phyloP scores from a whole-genome alignment of 2,113 vertebrate species.

The Greenwoodochromis staneri region DNA sequence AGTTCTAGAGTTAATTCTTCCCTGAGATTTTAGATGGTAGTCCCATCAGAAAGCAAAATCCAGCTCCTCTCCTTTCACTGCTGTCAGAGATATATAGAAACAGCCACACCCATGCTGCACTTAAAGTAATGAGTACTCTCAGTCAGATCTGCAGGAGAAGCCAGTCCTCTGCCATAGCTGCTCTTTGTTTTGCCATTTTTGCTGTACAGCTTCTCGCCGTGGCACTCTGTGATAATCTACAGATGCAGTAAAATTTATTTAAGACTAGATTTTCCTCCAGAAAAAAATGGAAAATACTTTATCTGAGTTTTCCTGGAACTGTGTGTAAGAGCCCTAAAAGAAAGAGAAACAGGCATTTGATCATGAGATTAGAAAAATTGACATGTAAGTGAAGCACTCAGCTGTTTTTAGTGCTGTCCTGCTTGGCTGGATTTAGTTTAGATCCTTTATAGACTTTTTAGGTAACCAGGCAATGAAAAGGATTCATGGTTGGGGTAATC shows the following conservation, averaged over 20 bases:
- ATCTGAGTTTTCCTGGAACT: not conserved
- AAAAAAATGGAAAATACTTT: not conserved
- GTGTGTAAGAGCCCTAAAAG: not conserved
- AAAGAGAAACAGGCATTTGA: not conserved
- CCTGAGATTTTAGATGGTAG: rapidly evolving
- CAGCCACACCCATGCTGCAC: not conserved
- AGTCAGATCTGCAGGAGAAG: not conserved
- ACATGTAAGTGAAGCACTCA: too few species aligned
- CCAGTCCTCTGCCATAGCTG: not conserved
- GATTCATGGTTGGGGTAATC: not conserved
- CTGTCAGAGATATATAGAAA: not conserved
- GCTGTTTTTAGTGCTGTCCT: not conserved
- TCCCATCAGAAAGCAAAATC: not conserved
- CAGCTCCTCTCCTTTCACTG: not conserved
- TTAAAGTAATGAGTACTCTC: not conserved
- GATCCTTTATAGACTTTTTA: not conserved
- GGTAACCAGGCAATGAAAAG: not conserved
- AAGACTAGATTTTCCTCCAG: not conserved
- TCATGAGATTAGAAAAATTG: not conserved
- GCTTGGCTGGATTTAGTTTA: not conserved
- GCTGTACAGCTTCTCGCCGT: rapidly evolving
- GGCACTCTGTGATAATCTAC: not conserved
- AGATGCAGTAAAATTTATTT: not conserved
- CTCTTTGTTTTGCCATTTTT: not conserved
- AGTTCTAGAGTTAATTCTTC: not conserved